Conservation (phyloP, 2,797 vertebrate genomes). For the Lacerta bilineata region DNA sequence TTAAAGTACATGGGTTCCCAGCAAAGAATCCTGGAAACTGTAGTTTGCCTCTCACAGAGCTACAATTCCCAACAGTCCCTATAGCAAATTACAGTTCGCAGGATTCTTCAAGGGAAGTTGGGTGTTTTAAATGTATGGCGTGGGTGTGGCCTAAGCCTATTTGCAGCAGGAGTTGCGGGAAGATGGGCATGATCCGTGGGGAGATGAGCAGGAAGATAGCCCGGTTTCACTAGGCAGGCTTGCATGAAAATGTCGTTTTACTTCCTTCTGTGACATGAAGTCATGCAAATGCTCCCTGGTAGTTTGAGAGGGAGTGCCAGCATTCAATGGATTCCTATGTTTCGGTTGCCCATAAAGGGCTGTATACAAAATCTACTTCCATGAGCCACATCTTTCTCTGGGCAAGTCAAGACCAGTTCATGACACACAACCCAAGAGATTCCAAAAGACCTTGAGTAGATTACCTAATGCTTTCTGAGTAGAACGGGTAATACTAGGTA, state of each 20-base stretch:
- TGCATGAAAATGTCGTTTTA: background rate
- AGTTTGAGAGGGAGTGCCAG: background rate
- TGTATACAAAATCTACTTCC: slow-evolving; percentile 13
- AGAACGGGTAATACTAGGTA: slow-evolving; percentile 74
- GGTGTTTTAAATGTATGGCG: too few species aligned
- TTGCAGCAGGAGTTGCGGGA: too few species aligned
- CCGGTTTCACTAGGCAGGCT: background rate
- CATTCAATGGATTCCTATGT: background rate
- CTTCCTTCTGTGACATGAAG: background rate
- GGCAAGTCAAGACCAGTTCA: slow-evolving; percentile 62
- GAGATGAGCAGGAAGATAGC: background rate
- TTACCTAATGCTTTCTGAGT: slow-evolving; percentile 75
- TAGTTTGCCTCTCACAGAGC: too few species aligned
- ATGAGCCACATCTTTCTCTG: slow-evolving; percentile 24
- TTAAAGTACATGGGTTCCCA: too few species aligned
- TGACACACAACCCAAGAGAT: slow-evolving; percentile 51
- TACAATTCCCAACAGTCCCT: too few species aligned
- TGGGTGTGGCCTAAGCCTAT: background rate
- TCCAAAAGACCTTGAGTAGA: slow-evolving; percentile 64
- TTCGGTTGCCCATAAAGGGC: slow-evolving; percentile 4
- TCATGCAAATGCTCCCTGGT: background rate
- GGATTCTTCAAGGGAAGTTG: too few species aligned
- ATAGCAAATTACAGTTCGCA: too few species aligned
- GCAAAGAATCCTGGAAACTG: too few species aligned
- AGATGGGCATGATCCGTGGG: background rate